Evolutionary conservation across 2,797 vertebrate species (phyloP), one percentile per base, ranked within the genome.

Genomic region (Staurois parvus): DNA sequence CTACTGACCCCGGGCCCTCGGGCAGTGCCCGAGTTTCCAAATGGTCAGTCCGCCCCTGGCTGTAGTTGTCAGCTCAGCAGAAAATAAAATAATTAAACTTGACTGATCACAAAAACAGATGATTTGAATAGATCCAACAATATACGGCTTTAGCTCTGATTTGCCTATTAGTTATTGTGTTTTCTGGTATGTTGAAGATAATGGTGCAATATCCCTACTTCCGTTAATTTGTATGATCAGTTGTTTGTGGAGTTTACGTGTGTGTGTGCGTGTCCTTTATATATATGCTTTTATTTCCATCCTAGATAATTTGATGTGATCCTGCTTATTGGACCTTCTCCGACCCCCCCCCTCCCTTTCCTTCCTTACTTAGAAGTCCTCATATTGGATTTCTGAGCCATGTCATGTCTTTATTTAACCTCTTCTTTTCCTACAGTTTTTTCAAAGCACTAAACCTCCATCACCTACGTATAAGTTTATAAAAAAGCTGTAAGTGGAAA

Each of bases 371-470:
- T n/a, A 69, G 45, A 42, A 45, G 45, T 75, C 78, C 48, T 85
- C 73, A 76, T 59, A 76, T 85, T 85, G 84, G 78, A 80, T 81
- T 85, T 80, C 64, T 37, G 48, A 76, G 48, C 72, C 30, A 29
- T 76, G 19, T 9, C 62, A 29, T 40, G 13, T 78, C 74, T 84
- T n/a, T 26, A 15, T 81, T 81, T 85, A 85, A 81, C 78, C 72
- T 34, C n/a, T 69, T 76, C 32, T 67, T 26, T n/a, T 6, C 42
- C 19, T 26, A 28, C 8, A 4, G 26, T 37, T 59, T 45, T 56
- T 66, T 29, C 64, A 66, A 66, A 28, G 26, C 26, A 15, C 10
- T 59, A 59, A 59, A 29, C 28, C 64, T 15, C 13, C 26, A 28
- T 64, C n/a, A 12, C 15, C 64, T 66, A 26, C 2, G 11, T 29